Evolutionary conservation across 2,113 vertebrate species (phyloP).

Genomic region (Cyprinodon tularosa): DNA sequence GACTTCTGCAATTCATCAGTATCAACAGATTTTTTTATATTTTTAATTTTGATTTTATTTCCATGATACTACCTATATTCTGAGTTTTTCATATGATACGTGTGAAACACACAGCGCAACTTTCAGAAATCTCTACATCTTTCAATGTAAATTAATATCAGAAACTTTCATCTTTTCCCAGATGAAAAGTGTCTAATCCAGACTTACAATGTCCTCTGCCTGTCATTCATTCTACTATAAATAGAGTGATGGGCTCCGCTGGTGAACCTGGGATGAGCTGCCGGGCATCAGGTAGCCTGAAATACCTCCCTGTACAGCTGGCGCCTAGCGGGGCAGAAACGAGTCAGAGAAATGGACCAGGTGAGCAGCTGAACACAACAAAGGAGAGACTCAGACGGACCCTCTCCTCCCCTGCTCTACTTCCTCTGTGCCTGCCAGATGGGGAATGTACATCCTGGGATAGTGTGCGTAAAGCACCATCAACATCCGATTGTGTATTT

Average conservation of each 20-base stretch:
- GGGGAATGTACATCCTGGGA: conserved; percentile 24
- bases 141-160: background rate
- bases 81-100: background rate
- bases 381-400: background rate
- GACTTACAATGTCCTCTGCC: conserved; percentile 29
- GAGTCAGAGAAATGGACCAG: conserved; percentile 44
- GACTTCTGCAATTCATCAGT: no score
- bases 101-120: background rate
- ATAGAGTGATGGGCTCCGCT: conserved; percentile 35
- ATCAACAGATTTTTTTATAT: no score
- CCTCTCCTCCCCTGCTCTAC: conserved; percentile 49
- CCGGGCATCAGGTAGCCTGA: conserved; percentile 31
- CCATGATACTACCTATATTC: background rate
- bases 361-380: conserved; percentile 48
- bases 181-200: background rate
- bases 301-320: conserved; percentile 56
- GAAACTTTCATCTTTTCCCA: background rate
- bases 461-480: conserved; percentile 19
- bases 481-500: conserved; percentile 18
- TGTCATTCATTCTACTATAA: conserved; percentile 35
- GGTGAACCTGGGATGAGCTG: conserved; percentile 25
- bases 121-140: background rate
- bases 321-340: conserved; percentile 57
- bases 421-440: conserved; percentile 54
- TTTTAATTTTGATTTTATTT: no score